Conservation (phyloP, 2,113 vertebrate genomes). For the Alouatta palliata region DNA sequence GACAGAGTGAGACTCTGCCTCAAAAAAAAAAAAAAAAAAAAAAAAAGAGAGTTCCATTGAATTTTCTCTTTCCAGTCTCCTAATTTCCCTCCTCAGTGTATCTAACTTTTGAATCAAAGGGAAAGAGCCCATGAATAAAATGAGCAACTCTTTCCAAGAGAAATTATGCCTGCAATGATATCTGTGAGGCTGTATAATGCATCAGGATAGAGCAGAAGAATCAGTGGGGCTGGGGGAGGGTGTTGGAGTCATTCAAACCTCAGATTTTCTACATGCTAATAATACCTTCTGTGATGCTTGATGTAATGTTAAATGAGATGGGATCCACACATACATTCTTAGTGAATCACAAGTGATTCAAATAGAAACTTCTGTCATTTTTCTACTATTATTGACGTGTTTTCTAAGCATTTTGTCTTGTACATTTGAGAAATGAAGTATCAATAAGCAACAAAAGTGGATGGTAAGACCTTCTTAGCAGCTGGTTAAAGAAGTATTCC, state of each 20-base stretch:
- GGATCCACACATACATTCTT: not conserved
- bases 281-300: not conserved
- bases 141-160: not conserved
- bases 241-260: not conserved
- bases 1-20: too few species aligned
- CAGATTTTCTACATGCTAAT: not conserved
- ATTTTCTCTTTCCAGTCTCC: not conserved
- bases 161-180: not conserved
- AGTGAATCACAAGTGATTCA: not conserved
- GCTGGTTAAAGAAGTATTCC: not conserved
- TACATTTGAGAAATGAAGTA: slow-evolving; percentile 1
- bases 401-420: not conserved
- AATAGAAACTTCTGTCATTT: not conserved
- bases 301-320: not conserved
- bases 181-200: not conserved
- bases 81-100: not conserved
- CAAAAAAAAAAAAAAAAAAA: too few species aligned
- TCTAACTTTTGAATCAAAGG: slow-evolving; percentile 19
- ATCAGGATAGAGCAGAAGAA: not conserved
- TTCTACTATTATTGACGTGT: not conserved
- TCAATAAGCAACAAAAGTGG: not conserved
- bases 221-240: accelerated
- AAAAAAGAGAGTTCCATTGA: not conserved
- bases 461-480: not conserved
- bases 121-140: not conserved